Base-by-base conservation (phyloP, 2,797 vertebrate genomes). In the Odontamblyopus rebecca region DNA sequence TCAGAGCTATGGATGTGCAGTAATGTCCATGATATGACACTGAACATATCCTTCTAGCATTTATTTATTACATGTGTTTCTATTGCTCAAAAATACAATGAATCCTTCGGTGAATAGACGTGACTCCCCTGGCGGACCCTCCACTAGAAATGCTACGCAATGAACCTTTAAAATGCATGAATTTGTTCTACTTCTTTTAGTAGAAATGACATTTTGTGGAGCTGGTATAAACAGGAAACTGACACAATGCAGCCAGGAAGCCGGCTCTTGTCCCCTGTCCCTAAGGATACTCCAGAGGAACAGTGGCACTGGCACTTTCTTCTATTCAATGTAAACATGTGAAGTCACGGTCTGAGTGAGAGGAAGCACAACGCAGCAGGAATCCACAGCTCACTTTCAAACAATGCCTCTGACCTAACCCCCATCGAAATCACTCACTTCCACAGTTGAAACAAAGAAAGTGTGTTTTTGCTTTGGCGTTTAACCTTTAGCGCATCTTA, bases 211-310 rank as follows among this genome's bases (percentile, higher is more conserved):
- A 41, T 85, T 86, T 80, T 82, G 76, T 84, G 79, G 13, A 89
- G 67, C 74, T 84, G 77, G 30, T 67, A 87, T 86, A 92, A 92
- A 93, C 90, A 94, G 90, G 90, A 92, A 85, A 64, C 73, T 70
- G 9, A 41, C 80, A 92, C 89, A 92, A 90, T 90, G 84, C 77
- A 77, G 79, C 30, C 86, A 86, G 92, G 89, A 92, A 84, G 72
- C 77, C 57, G 67, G 3, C 83, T 73, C 71, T 70, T 73, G 81
- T 80, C 84, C 75, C 60, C 8, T 18, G 69, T 84, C 84, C 83
- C 84, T 5, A 50, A 80, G 82, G 84, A 81, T 67, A 80, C 66
- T 68, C 76, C 69, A 56, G 76, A 61, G 73, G 26, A 63, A 56
- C 12, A 16, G 66, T 69, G 71, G 72, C 73, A 70, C 63, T 8